Percentiles rank a stretch among this genome's conserved stretches.
Evolutionary conservation across 2,888 invertebrate genomes (phyloP).

Genomic region (Temnothorax ravouxi): DNA sequence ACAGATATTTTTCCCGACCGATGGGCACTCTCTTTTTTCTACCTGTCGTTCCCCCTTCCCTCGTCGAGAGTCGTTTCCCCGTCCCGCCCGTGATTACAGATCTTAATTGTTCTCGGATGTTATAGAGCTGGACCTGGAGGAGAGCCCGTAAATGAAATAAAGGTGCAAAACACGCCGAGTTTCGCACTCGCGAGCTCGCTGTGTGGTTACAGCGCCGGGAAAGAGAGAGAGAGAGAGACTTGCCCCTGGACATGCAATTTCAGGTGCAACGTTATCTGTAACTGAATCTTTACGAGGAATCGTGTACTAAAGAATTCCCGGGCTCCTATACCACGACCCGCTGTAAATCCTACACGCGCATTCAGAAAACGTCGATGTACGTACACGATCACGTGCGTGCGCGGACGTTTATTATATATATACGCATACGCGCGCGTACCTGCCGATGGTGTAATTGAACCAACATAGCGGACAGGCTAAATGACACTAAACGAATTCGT

Average conservation of each 20-base stretch:
- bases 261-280: constrained; percentile 60
- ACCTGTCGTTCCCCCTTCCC: too few relatives aligned
- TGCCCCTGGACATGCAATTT: constrained; percentile 68
- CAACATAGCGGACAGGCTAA: constrained; percentile 74
- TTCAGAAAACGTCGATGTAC: constrained; percentile 42
- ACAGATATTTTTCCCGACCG: background rate
- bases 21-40: background rate
- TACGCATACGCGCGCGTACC: background rate
- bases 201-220: constrained; percentile 10
- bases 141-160: background rate
- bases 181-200: background rate
- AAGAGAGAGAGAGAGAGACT: constrained; percentile 46
- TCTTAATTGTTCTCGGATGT: background rate
- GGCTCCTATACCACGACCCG: constrained; percentile 18
- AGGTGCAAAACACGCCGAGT: background rate
- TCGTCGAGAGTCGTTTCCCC: background rate
- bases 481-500: constrained; percentile 80
- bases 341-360: background rate
- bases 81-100: background rate
- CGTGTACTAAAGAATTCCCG: constrained; percentile 34
- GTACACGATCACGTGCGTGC: constrained; percentile 11
- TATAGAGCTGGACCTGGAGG: background rate
- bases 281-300: constrained; percentile 69
- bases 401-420: background rate
- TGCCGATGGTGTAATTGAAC: constrained; percentile 74